These are phyloP conservation scores for Olivierus martensii DNA, from an alignment of 1,140 invertebrate species.

Conservation along the genomic window DNA sequence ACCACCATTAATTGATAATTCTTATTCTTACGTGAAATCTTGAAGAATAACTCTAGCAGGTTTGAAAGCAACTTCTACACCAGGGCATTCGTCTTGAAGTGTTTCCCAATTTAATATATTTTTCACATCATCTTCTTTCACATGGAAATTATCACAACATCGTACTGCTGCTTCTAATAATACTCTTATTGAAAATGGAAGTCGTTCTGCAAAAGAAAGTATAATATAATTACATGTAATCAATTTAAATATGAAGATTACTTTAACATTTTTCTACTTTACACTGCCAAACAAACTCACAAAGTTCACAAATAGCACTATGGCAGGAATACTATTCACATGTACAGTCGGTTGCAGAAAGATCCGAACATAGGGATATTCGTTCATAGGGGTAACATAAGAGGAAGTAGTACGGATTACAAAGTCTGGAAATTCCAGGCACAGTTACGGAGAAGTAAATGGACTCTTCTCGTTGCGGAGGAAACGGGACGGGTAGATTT, in stretches of 20 bases:
- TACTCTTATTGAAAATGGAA: constrained; percentile 90
- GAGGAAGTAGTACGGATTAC: too few species aligned
- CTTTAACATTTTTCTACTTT: background rate
- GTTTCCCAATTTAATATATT: constrained; percentile 84
- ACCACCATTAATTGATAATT: too few species aligned
- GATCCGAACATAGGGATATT: too few species aligned
- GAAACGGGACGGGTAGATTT: too few species aligned
- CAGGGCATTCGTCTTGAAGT: constrained; percentile 46
- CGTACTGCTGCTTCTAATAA: constrained; percentile 88
- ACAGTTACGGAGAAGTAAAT: too few species aligned
- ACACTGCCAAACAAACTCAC: too few species aligned
- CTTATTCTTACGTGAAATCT: constrained; percentile 30
- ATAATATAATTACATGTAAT: background rate
- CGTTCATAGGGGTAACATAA: too few species aligned
- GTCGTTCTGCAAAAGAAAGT: constrained; percentile 21
- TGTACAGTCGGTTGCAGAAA: too few species aligned
- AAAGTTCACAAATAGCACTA: too few species aligned
- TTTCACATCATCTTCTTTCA: constrained; percentile 66
- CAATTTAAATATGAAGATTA: background rate
- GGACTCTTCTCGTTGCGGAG: too few species aligned
- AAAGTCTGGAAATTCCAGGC: too few species aligned
- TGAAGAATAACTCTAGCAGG: constrained; percentile 91
- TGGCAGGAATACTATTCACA: too few species aligned
- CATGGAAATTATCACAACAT: constrained; percentile 91
- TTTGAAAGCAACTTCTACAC: constrained; percentile 90